These are phyloP conservation scores for Drosophila lowei DNA, from an alignment of 1,140 invertebrate species.

Conservation along the genomic window DNA sequence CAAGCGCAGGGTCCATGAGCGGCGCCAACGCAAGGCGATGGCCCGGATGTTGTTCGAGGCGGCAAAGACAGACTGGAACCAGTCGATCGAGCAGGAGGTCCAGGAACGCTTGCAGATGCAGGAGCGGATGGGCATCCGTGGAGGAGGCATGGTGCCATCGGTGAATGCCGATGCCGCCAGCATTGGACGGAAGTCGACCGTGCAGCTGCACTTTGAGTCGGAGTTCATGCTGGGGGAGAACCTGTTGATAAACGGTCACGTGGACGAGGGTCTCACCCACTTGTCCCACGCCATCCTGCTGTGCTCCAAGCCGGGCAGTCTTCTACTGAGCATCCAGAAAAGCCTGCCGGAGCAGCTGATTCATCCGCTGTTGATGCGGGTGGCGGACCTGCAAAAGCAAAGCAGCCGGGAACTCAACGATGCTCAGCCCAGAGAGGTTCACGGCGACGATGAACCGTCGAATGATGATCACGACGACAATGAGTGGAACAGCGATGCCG, in stretches of 20 bases:
- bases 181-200: no score
- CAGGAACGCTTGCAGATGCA: neutral
- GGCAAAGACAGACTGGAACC: no score
- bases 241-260: constrained; percentile 6
- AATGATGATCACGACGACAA: no score
- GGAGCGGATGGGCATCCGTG: neutral
- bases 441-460: no score
- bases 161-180: constrained; percentile 10
- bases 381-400: constrained; percentile 1
- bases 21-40: constrained; percentile 6
- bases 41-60: neutral
- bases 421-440: no score
- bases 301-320: constrained; percentile 23
- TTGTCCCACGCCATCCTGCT: constrained; percentile 40
- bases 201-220: constrained; percentile 37
- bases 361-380: constrained; percentile 13
- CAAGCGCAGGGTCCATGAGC: constrained; percentile 22
- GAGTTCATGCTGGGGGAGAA: constrained; percentile 31
- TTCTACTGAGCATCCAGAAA: constrained; percentile 21
- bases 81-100: no score
- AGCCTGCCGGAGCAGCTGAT: constrained; percentile 25
- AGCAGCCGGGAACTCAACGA: neutral
- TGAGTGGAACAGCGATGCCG: no score
- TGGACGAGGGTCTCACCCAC: constrained; percentile 33
- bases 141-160: no score